Evolutionary conservation across 2,797 vertebrate genomes (phyloP), one percentile per base, ranked within the genome.

Genomic region (Florisuga fusca): DNA sequence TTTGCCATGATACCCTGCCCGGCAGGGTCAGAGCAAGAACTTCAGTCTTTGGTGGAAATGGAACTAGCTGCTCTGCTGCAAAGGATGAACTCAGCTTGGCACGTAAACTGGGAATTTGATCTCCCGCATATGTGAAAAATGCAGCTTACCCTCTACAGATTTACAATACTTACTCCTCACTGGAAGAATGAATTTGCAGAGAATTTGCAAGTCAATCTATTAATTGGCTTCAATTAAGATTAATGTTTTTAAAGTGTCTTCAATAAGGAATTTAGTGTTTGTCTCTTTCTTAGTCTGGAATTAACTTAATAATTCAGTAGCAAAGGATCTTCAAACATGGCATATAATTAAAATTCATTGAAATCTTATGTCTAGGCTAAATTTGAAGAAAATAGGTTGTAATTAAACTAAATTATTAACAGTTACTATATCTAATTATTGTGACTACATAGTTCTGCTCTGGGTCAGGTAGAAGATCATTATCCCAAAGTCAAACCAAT

Each of bases 361-460:
- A 89, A 93, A 61, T 92, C 77, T 93, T 93, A 74, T 43, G 83
- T 76, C 89, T 84, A 45, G 71, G 72, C 64, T 94, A 96, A 77
- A 92, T 80, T 90, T 94, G 88, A 90, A 89, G 91, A 87, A 96
- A 97, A 95, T 80, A 64, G n/a, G 3, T 74, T 95, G 77, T 93
- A 94, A 96, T 96, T 94, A 94, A 94, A 86, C 66, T 43, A 91
- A 89, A 88, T 94, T 95, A 94, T 89, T 95, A 96, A 83, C 77
- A 68, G 72, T 95, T 96, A 89, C 61, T 94, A 7, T 93, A 90
- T 90, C 71, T 96, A 94, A 96, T 94, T 95, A 84, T 93, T 93
- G 57, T 87, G 91, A 84, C 55, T 81, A 1, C 31, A 36, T 61
- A n/a, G 25, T 57, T 96, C 58, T 88, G 43, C 83, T 90, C 50